phyloP scores from a whole-genome alignment of 2,888 invertebrate species.

The Drosophila macrospina region DNA sequence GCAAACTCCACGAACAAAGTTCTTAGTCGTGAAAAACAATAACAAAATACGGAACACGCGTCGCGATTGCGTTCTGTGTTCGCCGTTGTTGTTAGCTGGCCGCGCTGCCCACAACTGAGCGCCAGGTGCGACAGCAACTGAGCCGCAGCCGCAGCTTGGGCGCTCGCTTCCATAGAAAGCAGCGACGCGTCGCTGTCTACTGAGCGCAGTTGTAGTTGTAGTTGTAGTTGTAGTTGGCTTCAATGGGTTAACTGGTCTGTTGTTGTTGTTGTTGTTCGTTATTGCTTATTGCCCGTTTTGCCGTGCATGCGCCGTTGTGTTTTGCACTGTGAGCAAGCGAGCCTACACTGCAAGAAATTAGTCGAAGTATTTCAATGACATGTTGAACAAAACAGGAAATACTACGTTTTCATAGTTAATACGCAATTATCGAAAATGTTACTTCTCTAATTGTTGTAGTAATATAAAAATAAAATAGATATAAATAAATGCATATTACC shows the following conservation, averaged over 20 bases:
- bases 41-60: conserved; percentile 39
- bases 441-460: too few relatives aligned
- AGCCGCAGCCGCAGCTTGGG: conserved; percentile 51
- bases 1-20: conserved; percentile 45
- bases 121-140: conserved; percentile 68
- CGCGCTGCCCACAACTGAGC: conserved; percentile 73
- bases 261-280: conserved; percentile 34
- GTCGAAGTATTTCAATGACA: not conserved
- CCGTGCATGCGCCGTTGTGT: conserved; percentile 33
- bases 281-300: conserved; percentile 36
- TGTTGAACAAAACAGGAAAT: too few relatives aligned
- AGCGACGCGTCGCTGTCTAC: conserved; percentile 24
- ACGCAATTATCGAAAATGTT: too few relatives aligned
- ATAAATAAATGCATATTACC: conserved; percentile 1
- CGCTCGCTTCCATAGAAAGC: conserved; percentile 42
- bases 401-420: too few relatives aligned
- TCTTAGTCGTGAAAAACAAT: conserved; percentile 45
- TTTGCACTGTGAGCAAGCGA: conserved; percentile 12
- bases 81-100: conserved; percentile 70
- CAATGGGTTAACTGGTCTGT: conserved; percentile 55
- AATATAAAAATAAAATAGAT: too few relatives aligned
- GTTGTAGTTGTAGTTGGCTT: conserved; percentile 41
- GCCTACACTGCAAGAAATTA: conserved; percentile 31
- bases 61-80: conserved; percentile 55
- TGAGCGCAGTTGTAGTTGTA: conserved; percentile 33